These are phyloP conservation scores for Pogonomyrmex barbatus DNA, from an alignment of 1,140 invertebrate species.

Conservation along the genomic window DNA sequence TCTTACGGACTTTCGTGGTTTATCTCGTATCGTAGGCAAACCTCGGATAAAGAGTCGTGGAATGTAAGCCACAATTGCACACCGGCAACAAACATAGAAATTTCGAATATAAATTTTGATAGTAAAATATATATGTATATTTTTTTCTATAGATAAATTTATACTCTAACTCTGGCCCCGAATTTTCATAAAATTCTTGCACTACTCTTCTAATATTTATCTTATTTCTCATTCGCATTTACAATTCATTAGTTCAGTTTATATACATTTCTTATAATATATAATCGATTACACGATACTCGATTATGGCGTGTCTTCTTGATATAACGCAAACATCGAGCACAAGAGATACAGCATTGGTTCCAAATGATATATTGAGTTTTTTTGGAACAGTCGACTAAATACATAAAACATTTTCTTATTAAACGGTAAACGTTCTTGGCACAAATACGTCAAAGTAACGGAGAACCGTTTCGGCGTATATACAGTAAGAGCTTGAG, in stretches of 20 bases:
- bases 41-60: slow-evolving; percentile 76
- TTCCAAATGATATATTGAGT: slow-evolving; percentile 52
- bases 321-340: slow-evolving; percentile 20
- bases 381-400: slow-evolving; percentile 57
- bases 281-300: slow-evolving; percentile 49
- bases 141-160: slow-evolving; percentile 75
- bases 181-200: slow-evolving; percentile 82
- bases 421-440: slow-evolving; percentile 64
- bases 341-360: slow-evolving; percentile 36
- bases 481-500: slow-evolving; percentile 39
- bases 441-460: slow-evolving; percentile 63
- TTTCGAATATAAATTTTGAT: slow-evolving; percentile 86
- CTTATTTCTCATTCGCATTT: slow-evolving; percentile 27
- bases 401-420: slow-evolving; percentile 50
- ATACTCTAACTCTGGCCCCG: slow-evolving; percentile 84
- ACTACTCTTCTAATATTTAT: slow-evolving; percentile 65
- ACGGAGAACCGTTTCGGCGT: slow-evolving; percentile 38
- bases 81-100: slow-evolving; percentile 83
- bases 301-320: slow-evolving; percentile 34
- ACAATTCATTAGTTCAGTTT: slow-evolving; percentile 57
- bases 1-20: slow-evolving; percentile 38
- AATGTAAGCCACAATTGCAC: slow-evolving; percentile 85
- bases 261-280: slow-evolving; percentile 61
- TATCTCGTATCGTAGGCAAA: slow-evolving; percentile 9
- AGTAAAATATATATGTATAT: slow-evolving; percentile 83